phyloP scores from a whole-genome alignment of 2,888 invertebrate species.

The Caenorhabditis auriculariae region DNA sequence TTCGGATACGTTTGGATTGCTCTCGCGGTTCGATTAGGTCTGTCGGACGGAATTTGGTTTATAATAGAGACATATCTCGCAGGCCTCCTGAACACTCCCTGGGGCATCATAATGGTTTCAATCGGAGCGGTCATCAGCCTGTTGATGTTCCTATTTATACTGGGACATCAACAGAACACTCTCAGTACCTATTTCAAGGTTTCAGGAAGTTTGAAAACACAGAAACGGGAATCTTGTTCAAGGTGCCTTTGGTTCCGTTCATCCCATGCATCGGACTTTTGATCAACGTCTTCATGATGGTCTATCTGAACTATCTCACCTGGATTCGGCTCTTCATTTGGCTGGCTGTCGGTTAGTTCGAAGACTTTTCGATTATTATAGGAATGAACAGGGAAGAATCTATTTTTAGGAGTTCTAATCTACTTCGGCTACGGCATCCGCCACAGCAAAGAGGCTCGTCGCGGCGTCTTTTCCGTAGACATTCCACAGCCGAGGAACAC shows the following conservation, averaged over 20 bases:
- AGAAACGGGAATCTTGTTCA: no score
- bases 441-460: constrained; percentile 68
- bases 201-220: no score
- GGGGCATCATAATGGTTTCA: neutral
- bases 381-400: neutral
- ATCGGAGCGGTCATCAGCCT: constrained; percentile 8
- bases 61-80: neutral
- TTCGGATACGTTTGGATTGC: constrained; percentile 20
- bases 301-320: constrained; percentile 84
- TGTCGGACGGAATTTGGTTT: neutral
- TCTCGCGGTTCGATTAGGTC: constrained; percentile 15
- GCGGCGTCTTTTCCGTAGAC: no score
- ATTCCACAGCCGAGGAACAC: no score
- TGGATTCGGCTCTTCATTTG: constrained; percentile 85
- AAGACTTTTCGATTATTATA: neutral
- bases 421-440: constrained; percentile 93
- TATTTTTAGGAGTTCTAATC: constrained; percentile 76
- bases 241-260: constrained; percentile 84
- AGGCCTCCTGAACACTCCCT: neutral
- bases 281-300: constrained; percentile 88
- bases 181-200: neutral
- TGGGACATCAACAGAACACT: constrained; percentile 25
- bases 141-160: constrained; percentile 9
- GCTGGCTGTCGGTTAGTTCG: constrained; percentile 77
- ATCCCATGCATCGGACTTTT: constrained; percentile 86